phyloP scores from a whole-genome alignment of 2,888 invertebrate species.

The Agriopis aurantiaria region DNA sequence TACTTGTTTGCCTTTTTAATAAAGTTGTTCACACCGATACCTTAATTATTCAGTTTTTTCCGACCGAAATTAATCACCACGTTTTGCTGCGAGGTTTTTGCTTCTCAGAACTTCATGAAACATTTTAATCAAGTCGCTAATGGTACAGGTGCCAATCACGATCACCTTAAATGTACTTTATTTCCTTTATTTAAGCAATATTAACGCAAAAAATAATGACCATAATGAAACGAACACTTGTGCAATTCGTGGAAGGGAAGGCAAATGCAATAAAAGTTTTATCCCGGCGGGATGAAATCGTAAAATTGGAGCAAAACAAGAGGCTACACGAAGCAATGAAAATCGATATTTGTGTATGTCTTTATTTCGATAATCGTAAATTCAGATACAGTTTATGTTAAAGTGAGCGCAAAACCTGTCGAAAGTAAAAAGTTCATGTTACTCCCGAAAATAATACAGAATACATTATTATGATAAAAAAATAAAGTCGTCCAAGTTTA shows the following conservation, averaged over 20 bases:
- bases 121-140: constrained; percentile 73
- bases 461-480: background rate
- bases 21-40: constrained; percentile 75
- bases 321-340: constrained; percentile 50
- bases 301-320: constrained; percentile 65
- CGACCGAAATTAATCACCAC: constrained; percentile 73
- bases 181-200: constrained; percentile 50
- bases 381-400: constrained; percentile 72
- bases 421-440: constrained; percentile 79
- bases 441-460: constrained; percentile 69
- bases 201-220: constrained; percentile 56
- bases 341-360: constrained; percentile 72
- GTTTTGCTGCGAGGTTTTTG: constrained; percentile 67
- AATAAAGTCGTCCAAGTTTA: background rate
- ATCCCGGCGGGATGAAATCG: constrained; percentile 57
- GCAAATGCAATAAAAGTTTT: constrained; percentile 60
- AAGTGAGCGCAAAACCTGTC: constrained; percentile 82
- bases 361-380: constrained; percentile 82
- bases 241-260: constrained; percentile 46
- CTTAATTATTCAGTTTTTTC: constrained; percentile 73
- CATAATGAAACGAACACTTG: constrained; percentile 56
- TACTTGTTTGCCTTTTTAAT: constrained; percentile 75
- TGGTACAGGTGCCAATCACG: constrained; percentile 66
- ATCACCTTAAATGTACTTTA: constrained; percentile 58
- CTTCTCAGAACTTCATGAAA: constrained; percentile 64